Evolutionary conservation across 2,888 invertebrate species (phyloP).

Genomic region (Torymus texanus): DNA sequence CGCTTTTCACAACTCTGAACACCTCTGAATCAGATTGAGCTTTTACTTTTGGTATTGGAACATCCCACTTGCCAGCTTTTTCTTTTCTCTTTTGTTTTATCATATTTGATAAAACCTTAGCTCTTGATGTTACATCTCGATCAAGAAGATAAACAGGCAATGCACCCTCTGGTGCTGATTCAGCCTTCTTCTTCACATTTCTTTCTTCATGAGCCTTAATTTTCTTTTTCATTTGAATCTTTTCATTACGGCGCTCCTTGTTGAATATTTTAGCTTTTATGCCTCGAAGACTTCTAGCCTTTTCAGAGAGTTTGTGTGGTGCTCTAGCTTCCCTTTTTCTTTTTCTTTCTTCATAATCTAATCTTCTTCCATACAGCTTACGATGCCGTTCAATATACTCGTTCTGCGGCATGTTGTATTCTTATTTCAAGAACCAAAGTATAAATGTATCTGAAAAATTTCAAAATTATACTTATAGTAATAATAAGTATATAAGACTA

Average conservation of each 20-base stretch:
- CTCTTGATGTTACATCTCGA: slow-evolving; percentile 93
- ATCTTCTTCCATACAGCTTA: slow-evolving; percentile 95
- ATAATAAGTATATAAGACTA: not conserved
- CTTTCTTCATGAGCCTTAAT: slow-evolving; percentile 98
- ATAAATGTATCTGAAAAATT: slow-evolving; percentile 56
- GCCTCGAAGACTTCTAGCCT: slow-evolving; percentile 93
- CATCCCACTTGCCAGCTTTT: slow-evolving; percentile 99
- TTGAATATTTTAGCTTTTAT: slow-evolving; percentile 98
- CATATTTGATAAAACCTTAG: slow-evolving; percentile 98
- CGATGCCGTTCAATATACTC: slow-evolving; percentile 99
- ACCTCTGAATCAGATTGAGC: slow-evolving; percentile 98
- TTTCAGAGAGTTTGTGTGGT: slow-evolving; percentile 92
- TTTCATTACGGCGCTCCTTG: slow-evolving; percentile 97
- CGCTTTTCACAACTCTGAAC: slow-evolving; percentile 92
- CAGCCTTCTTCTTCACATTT: slow-evolving; percentile 88
- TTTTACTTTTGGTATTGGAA: slow-evolving; percentile 98
- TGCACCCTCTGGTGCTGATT: slow-evolving; percentile 92
- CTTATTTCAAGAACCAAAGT: slow-evolving; percentile 33
- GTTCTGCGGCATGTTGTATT: slow-evolving; percentile 93
- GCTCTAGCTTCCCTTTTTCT: slow-evolving; percentile 96
- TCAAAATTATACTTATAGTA: slow-evolving; percentile 42
- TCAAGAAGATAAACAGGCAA: slow-evolving; percentile 97
- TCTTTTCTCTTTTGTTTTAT: slow-evolving; percentile 99
- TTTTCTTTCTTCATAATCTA: slow-evolving; percentile 98
- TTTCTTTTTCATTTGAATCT: slow-evolving; percentile 99